phyloP scores from a whole-genome alignment of 1,140 invertebrate genomes.

The Trichonephila clavipes region DNA sequence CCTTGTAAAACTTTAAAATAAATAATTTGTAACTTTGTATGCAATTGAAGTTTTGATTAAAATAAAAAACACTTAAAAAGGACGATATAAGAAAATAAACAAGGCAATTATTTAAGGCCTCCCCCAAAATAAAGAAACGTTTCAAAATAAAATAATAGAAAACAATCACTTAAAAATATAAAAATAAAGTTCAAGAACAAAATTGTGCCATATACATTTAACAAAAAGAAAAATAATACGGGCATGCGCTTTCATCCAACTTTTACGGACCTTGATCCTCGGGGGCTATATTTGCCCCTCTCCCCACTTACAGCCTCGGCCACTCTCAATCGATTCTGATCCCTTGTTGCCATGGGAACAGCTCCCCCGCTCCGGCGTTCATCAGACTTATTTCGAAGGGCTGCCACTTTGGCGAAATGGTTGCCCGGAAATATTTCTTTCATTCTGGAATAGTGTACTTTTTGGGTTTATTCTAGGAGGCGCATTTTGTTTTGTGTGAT shows the following conservation, averaged over 20 bases:
- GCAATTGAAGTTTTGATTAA: too few species aligned
- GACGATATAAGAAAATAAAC: too few species aligned
- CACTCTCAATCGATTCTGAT: conserved; percentile 75
- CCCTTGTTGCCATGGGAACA: conserved; percentile 69
- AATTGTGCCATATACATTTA: too few species aligned
- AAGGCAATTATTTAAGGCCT: too few species aligned
- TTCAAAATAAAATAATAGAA: too few species aligned
- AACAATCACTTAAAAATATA: too few species aligned
- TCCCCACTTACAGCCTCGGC: conserved; percentile 69
- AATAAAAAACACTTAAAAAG: too few species aligned
- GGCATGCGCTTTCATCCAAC: background rate
- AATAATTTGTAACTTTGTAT: too few species aligned
- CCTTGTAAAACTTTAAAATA: too few species aligned
- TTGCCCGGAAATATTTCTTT: background rate
- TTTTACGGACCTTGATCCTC: background rate
- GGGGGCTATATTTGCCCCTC: background rate
- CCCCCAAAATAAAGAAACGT: too few species aligned
- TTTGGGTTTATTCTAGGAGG: background rate
- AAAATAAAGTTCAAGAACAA: too few species aligned
- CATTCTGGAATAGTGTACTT: background rate
- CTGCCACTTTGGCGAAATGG: conserved; percentile 43
- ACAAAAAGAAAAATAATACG: background rate
- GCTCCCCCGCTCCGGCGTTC: conserved; percentile 67
- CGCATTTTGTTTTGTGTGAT: background rate
- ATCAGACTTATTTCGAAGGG: conserved; percentile 60